Evolutionary conservation across 2,113 vertebrate genomes (phyloP), one percentile per base, ranked within the genome.

Genomic region (Aphelocoma coerulescens): DNA sequence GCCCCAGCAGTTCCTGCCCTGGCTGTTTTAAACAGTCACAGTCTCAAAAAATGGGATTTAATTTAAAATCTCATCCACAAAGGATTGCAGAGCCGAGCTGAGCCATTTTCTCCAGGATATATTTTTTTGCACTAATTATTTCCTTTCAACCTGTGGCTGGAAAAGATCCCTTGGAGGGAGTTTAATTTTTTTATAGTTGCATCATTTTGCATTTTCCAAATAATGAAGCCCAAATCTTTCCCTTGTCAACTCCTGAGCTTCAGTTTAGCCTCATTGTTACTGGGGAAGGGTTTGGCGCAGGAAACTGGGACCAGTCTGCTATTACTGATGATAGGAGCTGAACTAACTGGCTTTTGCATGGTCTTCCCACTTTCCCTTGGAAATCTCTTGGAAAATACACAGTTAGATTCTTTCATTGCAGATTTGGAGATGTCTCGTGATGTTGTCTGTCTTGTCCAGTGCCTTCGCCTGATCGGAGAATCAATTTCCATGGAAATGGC

Each of bases 361-460:
- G 95, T 74, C 55, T 63, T 86, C 54, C 95, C 87, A 48, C 41
- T 43, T 93, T 81, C 5, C 9, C 39, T 84, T 51, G 76, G 63
- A 93, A 91, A 67, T 93, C n/a, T 82, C 84, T 57, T 77, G 85
- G 67, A 19, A 84, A 88, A 94, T 91, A 44, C 48, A 62, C 83
- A 94, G 86, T 89, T 85, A 95, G 93, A 15, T 86, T 96, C 92
- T 97, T 93, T 85, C 75, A 68, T 96, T 93, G 13, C 92, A 99
- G 99, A 99, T 92, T 95, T 98, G 7, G 98, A 99, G 55, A 80
- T 98, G 89, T 98, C 98, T 52, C 98, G 98, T 10, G 99, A 99
- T 90, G 97, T 99, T 54, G 96, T 99, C 89, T 98, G 98, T 98
- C 98, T 99, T 90, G 98, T 99, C 81, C 98, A 98, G 96, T 99